Base-by-base conservation (phyloP, 2,113 vertebrate species). In the Morone chrysops region DNA sequence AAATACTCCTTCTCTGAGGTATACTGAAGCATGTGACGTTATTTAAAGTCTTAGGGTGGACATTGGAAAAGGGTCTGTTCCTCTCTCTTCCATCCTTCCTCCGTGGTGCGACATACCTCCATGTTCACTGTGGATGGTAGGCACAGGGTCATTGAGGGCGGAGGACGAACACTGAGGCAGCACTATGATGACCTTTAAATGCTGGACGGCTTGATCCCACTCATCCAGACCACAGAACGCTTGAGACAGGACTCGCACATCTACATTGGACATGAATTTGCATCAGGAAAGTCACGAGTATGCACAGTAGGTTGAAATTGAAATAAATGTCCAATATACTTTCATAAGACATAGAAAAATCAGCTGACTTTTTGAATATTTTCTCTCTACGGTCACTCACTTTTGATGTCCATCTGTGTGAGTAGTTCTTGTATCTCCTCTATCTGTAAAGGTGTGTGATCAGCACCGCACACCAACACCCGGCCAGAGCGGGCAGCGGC, bases 151-250 rank as follows among this genome's bases (percentile, higher is more conserved):
- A 38, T 95, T 95, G 69, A 96, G 94, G 18, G 96, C 97, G 22
- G 97, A 94, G 56, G 87, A 95, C 1, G 97, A 98, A 78, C 97
- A 98, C 1, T 75, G 96, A 57, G 98, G 97, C 20, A 98, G 84
- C 74, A 99, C 89, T 36, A 98, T 82, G 90, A 98, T 94, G 70
- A 97, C 95, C 93, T 94, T 96, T 54, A 96, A 90, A 0, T 95
- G 96, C 83, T 96, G 92, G 53, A 97, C 43, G 17, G 91, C 84
- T 0, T 48, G 8, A 62, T 97, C 94, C 73, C 88, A 93, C 70
- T 96, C 92, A 4, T 90, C 87, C 87, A 97, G 90, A 25, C 95
- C 87, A 25, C 38, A 86, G 86, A 99, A 98, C 4, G 91, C 79
- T 53, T 97, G 96, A 4, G 65, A 56, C 83, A 98, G 90, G 72